Base-by-base conservation (phyloP, 2,113 vertebrate genomes). In the Dromiciops gliroides region DNA sequence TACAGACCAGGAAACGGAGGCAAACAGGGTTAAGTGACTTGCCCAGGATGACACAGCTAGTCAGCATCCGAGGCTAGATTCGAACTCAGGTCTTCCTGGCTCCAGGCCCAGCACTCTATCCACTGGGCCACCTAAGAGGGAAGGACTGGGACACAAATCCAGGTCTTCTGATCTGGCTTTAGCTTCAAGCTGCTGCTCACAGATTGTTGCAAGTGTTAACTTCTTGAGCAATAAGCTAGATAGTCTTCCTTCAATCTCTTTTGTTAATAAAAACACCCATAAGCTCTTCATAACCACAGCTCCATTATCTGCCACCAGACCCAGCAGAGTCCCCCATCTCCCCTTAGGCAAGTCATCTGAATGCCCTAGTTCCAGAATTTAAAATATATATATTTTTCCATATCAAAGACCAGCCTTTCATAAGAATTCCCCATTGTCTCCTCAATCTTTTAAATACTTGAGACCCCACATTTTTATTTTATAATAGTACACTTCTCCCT, bases 101-200 rank as follows among this genome's bases (percentile, higher is more conserved):
- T 37, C 12, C 12, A 67, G 12, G 31, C 11, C 37, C 12, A 1
- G 60, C 60, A 67, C 12, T 67, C 12, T 67, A 1, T n/a, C 26
- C 26, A 60, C 12, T 60, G 53, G 9, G 31, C 26, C 53, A 60
- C 9, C 12, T 37, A 8, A 4, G 24, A 26, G 25, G 8, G 25
- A 48, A 48, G 88, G 8, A 50, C 48, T 50, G 23, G 24, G 89
- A 90, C 47, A 5, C 44, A 26, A 26, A 90, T 31, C 22, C 89
- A 49, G 3, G 25, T 60, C 47, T 95, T n/a, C 8, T 49, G 44
- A 89, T 92, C 48, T 49, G 37, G 0, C 89, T 75, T 95, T 4
- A 52, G 23, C 26, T 83, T 94, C 94, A 89, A 92, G 25, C 10
- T 94, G 8, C 8, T 90, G 1, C 8, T 97, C 89, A 94, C 49